Conservation (phyloP, 2,797 vertebrate species). For the Myotis planiceps region DNA sequence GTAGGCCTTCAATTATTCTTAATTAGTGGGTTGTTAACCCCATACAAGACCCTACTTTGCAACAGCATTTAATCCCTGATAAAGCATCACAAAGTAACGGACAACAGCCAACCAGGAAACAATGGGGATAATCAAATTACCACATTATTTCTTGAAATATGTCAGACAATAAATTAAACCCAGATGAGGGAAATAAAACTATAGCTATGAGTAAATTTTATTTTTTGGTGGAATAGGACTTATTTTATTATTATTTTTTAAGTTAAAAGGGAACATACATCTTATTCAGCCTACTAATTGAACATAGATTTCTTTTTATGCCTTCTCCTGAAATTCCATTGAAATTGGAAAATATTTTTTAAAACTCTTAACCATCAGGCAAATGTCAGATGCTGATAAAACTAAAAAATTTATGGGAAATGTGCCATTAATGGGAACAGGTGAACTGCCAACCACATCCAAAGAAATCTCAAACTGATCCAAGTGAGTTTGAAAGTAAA, state of each 20-base stretch:
- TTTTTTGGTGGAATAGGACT: background rate
- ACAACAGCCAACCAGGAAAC: background rate
- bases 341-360: constrained; percentile 6
- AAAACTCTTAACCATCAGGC: background rate
- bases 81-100: background rate
- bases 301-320: background rate
- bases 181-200: background rate
- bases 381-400: background rate
- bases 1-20: background rate
- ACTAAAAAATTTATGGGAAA: background rate
- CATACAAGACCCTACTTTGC: background rate
- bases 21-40: background rate
- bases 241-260: background rate
- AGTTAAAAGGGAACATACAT: background rate
- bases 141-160: background rate
- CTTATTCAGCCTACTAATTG: background rate
- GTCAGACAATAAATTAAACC: background rate
- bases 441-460: background rate
- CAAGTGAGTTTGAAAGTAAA: background rate
- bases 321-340: background rate
- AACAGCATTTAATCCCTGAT: background rate
- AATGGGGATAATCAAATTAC: background rate
- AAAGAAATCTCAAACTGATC: background rate
- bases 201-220: background rate
- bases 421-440: background rate